Base-by-base conservation (phyloP, 1,140 invertebrate genomes). In the Zaprionus gabonicus region DNA sequence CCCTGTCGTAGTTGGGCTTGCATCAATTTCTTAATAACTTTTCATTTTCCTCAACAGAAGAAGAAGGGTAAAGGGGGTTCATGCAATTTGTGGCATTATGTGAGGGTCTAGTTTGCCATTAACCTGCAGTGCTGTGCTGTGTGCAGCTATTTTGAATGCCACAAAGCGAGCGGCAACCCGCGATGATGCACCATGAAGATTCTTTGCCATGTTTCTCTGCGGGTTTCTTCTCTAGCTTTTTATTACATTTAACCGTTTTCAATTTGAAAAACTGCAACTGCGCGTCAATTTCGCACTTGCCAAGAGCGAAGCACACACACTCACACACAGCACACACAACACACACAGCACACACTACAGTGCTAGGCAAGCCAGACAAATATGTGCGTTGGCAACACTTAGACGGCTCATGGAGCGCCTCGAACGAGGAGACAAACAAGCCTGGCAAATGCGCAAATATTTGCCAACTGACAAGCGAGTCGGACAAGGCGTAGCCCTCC, bases 21-120 rank as follows among this genome's bases (percentile, higher is more conserved):
- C 83, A 87, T 88, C 83, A 88, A 84, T 88, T 87, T 88, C 78
- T 87, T 88, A 87, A 87, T 88, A 87, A 88, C 81, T 88, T 84
- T 81, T 78, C 62, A 72, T 80, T 79, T 76, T 60, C 5, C 27
- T 38, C 31, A 4, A 36, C 1, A 46, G n/a, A 60, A 68, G 72
- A 66, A 1, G 17, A 9, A 6, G 1, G 60, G 9, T n/a, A 4
- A 1, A 1, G 28, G 1, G n/a, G 1, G 81, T 64, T 75, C 66
- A 80, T 77, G 84, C 84, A 87, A 88, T 88, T 88, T 87, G 84
- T 88, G 81, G 80, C 84, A 87, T 83, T 87, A 84, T 88, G 84
- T 88, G 84, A 88, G 84, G 84, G 84, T 88, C 84, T 88, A 57
- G 78, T 65, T 87, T 81, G 71, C 84, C 81, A 87, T 87, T 87